Evolutionary conservation across 2,797 vertebrate species (phyloP), one percentile per base, ranked within the genome.

Genomic region (Botia almorhae): DNA sequence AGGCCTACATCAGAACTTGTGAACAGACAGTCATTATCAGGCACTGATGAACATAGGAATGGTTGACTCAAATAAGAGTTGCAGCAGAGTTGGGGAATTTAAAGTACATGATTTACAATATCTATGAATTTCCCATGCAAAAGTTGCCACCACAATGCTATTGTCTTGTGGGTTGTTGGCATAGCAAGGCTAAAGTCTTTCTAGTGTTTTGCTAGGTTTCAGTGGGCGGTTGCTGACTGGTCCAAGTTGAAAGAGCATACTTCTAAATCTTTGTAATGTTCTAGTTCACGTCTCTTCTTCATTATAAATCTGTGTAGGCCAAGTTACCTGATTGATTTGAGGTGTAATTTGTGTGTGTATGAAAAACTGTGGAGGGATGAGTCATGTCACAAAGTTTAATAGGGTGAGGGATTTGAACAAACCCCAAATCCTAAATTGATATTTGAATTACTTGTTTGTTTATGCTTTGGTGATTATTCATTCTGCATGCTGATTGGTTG

Each of bases 1-100:
- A 56, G 64, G 51, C 64, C 63, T 58, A 68, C 74, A 58, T 39
- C 14, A 46, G 74, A n/a, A 29, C 50, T 56, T 23, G 14, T 51
- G 29, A 43, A 26, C 16, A 26, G n/a, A 58, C 29, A 29, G 46
- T 23, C 11, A 12, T 60, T 60, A 60, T 60, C 21, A 74, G 26
- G 61, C 16, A 19, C 19, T 39, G n/a, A 67, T 19, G 39, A 67
- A 19, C 11, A 8, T 13, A 16, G 51, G 50, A 14, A 16, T 46
- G 2, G 43, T 46, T 46, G 7, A 50, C 48, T 50, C 14, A 53
- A 4, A 17, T 17, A 53, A 17, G 51, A 53, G 48, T 50, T 50
- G 14, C 51, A 53, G 51, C 14, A 53, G 51, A 56, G 19, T 50
- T 50, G 12, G 48, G 10, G 48, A 6, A 39, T 39, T 39, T 39